Percentiles rank a stretch among this genome's conserved stretches.
These are phyloP conservation scores for Troglohyphantes excavatus DNA, from an alignment of 2,888 invertebrate species.

Conservation along the genomic window DNA sequence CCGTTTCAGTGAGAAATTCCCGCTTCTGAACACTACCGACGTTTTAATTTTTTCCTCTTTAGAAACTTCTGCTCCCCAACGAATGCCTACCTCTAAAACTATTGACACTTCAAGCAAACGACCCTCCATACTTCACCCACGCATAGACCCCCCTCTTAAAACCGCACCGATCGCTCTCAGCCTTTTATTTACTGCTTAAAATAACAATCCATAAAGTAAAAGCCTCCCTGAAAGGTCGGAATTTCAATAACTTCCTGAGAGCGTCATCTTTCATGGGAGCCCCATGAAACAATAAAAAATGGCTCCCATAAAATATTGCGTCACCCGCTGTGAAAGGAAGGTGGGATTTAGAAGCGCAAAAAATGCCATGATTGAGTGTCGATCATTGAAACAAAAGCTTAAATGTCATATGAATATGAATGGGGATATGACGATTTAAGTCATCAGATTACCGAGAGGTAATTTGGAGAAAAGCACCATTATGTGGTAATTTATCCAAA, in stretches of 20 bases:
- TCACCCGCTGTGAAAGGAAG: slow-evolving; percentile 19
- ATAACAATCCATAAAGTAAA: slow-evolving; percentile 77
- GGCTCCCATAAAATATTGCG: slow-evolving; percentile 22
- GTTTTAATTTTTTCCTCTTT: slow-evolving; percentile 10
- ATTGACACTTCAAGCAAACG: slow-evolving; percentile 53
- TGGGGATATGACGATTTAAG: slow-evolving; percentile 59
- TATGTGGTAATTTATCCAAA: too few relatives aligned
- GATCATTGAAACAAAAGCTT: slow-evolving; percentile 64
- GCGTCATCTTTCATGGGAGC: slow-evolving; percentile 60
- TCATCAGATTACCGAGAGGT: slow-evolving; percentile 11
- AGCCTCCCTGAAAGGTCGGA: slow-evolving; percentile 67
- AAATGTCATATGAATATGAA: slow-evolving; percentile 71
- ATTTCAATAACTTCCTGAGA: slow-evolving; percentile 77
- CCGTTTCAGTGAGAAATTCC: slow-evolving; percentile 18
- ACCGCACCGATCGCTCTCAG: slow-evolving; percentile 35
- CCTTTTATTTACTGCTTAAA: slow-evolving; percentile 78
- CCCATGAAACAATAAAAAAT: slow-evolving; percentile 29
- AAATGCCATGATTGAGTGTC: slow-evolving; percentile 54
- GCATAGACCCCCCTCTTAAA: slow-evolving; percentile 10
- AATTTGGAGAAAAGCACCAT: neutral
- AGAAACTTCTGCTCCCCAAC: slow-evolving; percentile 14
- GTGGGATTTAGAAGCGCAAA: slow-evolving; percentile 14
- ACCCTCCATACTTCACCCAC: slow-evolving; percentile 52
- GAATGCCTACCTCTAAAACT: slow-evolving; percentile 50
- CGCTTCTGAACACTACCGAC: neutral